phyloP scores from a whole-genome alignment of 2,888 invertebrate species.

The Morpho achilles region DNA sequence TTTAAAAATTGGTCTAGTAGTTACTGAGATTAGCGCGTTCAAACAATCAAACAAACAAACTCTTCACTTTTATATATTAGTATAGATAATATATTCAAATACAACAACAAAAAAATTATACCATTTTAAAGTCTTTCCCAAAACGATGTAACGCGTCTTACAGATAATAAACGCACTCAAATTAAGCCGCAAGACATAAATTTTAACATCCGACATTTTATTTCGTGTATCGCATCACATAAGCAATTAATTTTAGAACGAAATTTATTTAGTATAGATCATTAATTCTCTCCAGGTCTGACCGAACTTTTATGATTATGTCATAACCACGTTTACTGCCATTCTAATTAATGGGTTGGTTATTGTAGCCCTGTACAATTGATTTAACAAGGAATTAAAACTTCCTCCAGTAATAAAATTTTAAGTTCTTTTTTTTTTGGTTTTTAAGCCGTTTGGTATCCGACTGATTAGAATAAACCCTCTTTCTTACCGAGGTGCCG shows the following conservation, averaged over 20 bases:
- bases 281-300: constrained; percentile 30
- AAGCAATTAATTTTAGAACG: constrained; percentile 36
- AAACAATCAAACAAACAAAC: too few species aligned
- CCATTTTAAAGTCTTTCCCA: constrained; percentile 7
- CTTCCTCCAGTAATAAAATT: background rate
- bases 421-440: too few species aligned
- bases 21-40: too few species aligned
- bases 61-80: too few species aligned
- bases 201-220: constrained; percentile 33
- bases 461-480: too few species aligned
- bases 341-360: constrained; percentile 10
- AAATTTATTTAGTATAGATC: constrained; percentile 33
- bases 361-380: constrained; percentile 9
- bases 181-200: constrained; percentile 24
- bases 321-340: constrained; percentile 17
- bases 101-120: too few species aligned
- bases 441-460: too few species aligned
- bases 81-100: too few species aligned
- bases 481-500: too few species aligned
- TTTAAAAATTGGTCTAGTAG: too few species aligned
- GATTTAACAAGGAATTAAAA: background rate
- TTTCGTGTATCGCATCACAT: constrained; percentile 32
- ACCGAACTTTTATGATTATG: constrained; percentile 14
- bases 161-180: constrained; percentile 13
- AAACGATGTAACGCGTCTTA: constrained; percentile 11